Base-by-base conservation (phyloP, 1,140 invertebrate genomes). In the Euglossa dilemma region DNA sequence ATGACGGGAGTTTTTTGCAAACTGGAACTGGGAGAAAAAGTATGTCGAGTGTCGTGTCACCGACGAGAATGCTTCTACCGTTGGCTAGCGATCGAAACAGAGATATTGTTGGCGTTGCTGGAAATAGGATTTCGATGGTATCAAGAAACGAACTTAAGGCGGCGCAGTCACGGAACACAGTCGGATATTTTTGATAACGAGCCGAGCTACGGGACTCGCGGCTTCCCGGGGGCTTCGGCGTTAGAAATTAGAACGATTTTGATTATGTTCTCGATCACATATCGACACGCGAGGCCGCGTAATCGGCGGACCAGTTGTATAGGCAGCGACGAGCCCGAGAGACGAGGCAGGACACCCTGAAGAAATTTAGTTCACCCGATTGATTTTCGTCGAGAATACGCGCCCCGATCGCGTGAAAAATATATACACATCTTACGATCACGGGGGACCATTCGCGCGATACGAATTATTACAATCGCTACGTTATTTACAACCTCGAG, bases 81-180 rank as follows among this genome's bases (percentile, higher is more conserved):
- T 6, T 50, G 25, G 69, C 11, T 7, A 52, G n/a, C 69, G 47
- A 71, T 71, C 47, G 8, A 50, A 11, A 67, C 20, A n/a, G 23
- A 67, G 43, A 36, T 45, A 67, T 45, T 7, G 67, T 70, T 70
- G n/a, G n/a, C 9, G 45, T 36, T 64, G 28, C 18, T 45, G n/a
- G 64, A 67, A 67, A 67, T 23, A 66, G 36, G 43, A 45, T 67
- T 67, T 71, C 7, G n/a, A 71, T 71, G n/a, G 18, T 50, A 69
- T 47, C 67, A 45, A 54, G 69, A 28, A 52, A 71, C 69, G 47
- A 54, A 71, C 54, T 71, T 71, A 71, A 71, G 25, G 25, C 45
- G 69, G 8, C 23, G 54, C 25, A 3, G 69, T 71, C 18, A 47
- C n/a, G 67, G 43, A 69, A 69, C 45, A 69, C 45, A 36, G 67